These are phyloP conservation scores for Drosophila baimaii DNA, from an alignment of 1,140 invertebrate species.

Conservation along the genomic window DNA sequence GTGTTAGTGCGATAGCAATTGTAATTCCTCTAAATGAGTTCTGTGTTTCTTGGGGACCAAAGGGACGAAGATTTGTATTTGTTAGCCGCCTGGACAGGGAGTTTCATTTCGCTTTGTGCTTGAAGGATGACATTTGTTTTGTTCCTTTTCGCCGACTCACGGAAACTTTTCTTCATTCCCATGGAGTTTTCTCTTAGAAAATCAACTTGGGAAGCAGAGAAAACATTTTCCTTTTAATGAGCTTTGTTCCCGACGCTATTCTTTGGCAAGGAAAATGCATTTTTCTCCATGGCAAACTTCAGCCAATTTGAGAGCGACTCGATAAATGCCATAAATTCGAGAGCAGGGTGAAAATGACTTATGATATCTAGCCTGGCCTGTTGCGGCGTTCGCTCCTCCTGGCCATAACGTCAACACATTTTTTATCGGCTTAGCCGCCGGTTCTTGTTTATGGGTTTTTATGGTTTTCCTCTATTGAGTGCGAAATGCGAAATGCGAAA, in stretches of 20 bases:
- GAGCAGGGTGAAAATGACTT: constrained; percentile 35
- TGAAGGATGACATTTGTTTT: constrained; percentile 12
- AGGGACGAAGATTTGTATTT: constrained; percentile 31
- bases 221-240: constrained; percentile 35
- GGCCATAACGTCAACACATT: constrained; percentile 52
- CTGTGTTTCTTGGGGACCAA: constrained; percentile 38
- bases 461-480: background rate
- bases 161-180: constrained; percentile 12
- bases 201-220: background rate
- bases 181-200: background rate
- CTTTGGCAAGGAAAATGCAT: background rate
- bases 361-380: constrained; percentile 43
- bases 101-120: constrained; percentile 9
- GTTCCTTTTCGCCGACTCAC: background rate
- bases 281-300: background rate
- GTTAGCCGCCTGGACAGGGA: constrained; percentile 17
- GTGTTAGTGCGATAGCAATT: constrained; percentile 67
- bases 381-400: constrained; percentile 8
- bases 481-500: background rate
- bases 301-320: constrained; percentile 26
- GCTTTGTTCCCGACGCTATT: constrained; percentile 3
- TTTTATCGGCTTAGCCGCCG: constrained; percentile 52
- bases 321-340: constrained; percentile 65
- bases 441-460: constrained; percentile 30
- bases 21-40: constrained; percentile 61